Percentiles rank a stretch among this genome's conserved stretches.
Evolutionary conservation across 2,888 invertebrate genomes (phyloP).

Genomic region (Toxonevra muliebris): DNA sequence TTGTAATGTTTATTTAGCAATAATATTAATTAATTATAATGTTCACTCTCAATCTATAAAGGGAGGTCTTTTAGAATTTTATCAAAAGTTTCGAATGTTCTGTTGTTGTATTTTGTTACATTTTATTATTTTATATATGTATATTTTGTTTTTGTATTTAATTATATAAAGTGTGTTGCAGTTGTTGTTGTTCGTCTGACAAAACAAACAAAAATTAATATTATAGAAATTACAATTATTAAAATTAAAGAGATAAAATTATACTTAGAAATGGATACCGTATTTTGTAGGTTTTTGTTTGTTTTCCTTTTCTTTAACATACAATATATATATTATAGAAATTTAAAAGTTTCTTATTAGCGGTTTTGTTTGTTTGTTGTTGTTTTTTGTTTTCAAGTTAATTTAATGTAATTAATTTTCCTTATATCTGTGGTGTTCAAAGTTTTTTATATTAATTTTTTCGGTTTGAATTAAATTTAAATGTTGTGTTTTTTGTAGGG

Average conservation of each 20-base stretch:
- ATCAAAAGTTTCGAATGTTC: constrained; percentile 21
- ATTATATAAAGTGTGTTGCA: constrained; percentile 33
- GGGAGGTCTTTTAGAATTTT: constrained; percentile 4
- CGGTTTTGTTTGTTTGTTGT: constrained; percentile 37
- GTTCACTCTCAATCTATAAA: constrained; percentile 11
- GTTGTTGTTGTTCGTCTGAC: constrained; percentile 34
- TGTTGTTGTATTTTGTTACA: constrained; percentile 23
- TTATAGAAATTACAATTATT: constrained; percentile 35
- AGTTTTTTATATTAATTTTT: constrained; percentile 38
- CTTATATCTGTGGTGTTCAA: constrained; percentile 36
- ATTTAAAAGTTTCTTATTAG: constrained; percentile 33
- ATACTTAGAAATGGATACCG: constrained; percentile 37
- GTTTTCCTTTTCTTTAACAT: constrained; percentile 34
- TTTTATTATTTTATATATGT: constrained; percentile 29
- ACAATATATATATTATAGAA: constrained; percentile 44
- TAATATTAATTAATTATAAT: constrained; percentile 24
- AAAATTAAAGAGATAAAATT: constrained; percentile 38
- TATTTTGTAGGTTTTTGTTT: constrained; percentile 30
- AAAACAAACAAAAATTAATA: constrained; percentile 31
- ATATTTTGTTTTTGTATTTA: constrained; percentile 27
- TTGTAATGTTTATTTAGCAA: constrained; percentile 19
- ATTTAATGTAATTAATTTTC: constrained; percentile 41
- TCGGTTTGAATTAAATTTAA: constrained; percentile 20
- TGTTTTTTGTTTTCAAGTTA: constrained; percentile 51
- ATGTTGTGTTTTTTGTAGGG: constrained; percentile 24